Base-by-base conservation (phyloP, 2,113 vertebrate genomes). In the Tachysurus fulvidraco region DNA sequence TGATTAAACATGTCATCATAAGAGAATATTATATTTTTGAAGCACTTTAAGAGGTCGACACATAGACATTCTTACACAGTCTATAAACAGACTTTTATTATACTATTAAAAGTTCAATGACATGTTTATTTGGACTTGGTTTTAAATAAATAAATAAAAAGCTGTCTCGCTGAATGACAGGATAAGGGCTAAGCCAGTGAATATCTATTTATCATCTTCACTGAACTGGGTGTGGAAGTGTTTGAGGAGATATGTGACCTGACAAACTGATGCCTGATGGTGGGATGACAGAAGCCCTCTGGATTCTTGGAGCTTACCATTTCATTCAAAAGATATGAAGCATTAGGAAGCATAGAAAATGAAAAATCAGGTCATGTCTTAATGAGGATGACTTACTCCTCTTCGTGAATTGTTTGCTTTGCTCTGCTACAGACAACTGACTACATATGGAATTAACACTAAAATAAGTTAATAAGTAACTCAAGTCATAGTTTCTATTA, bases 161-260 rank as follows among this genome's bases (percentile, higher is more conserved):
- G 12, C 16, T 76, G 71, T 21, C 54, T 59, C 23, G 85, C 67
- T 60, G 55, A 41, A 41, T 25, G 76, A 59, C 52, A 19, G 19
- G 12, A 73, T n/a, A 4, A 67, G 12, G 78, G 50, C 87, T 65
- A 30, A 23, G 59, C 67, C 60, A 83, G 69, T 21, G 16, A 84
- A 84, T 44, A 23, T 44, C 36, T 60, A 71, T 86, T 83, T 52
- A 86, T 83, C 52, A 83, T 73, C 81, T 30, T 52, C 80, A 54
- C 71, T 83, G 30, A 69, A 73, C 82, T 65, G 85, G 59, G 85
- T 57, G 64, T 64, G 81, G 83, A 59, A 41, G 57, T 17, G 52
- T 83, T 81, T 46, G 69, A 77, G 50, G 25, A 65, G 17, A 78
- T 60, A 76, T 86, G 83, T 17, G 46, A 86, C n/a, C 84, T 79